These are phyloP conservation scores for Berghia stephanieae DNA, from an alignment of 1,140 invertebrate species.

Conservation along the genomic window DNA sequence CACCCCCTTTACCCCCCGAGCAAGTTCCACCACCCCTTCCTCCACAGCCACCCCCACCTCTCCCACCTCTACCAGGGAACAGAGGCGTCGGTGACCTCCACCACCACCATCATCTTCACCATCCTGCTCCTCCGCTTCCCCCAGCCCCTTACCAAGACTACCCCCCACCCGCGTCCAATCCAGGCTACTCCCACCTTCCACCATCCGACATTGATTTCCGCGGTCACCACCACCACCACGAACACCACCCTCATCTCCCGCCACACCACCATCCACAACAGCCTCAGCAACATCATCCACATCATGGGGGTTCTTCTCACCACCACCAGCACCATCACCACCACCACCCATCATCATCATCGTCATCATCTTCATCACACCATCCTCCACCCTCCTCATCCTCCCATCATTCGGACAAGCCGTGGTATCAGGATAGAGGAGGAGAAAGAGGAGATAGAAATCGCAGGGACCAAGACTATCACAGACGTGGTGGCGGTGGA, in stretches of 20 bases:
- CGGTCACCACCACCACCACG: conserved; percentile 2
- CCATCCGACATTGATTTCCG: conserved; percentile 14
- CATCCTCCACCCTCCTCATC: neutral
- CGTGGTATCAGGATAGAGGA: neutral
- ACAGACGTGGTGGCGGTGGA: neutral
- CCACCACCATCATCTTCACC: neutral
- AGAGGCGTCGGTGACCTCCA: neutral
- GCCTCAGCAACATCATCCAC: neutral
- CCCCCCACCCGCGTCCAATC: neutral
- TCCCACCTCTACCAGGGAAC: conserved; percentile 17
- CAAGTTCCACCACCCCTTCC: conserved; percentile 30
- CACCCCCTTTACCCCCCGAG: neutral
- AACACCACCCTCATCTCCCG: neutral
- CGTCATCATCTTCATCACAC: neutral
- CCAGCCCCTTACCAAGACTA: neutral
- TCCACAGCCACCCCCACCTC: conserved; percentile 29
- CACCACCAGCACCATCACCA: neutral
- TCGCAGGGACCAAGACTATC: neutral
- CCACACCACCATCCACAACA: neutral
- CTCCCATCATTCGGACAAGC: neutral
- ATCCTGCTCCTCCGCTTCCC: neutral
- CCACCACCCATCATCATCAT: neutral
- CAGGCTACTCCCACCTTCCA: too few relatives aligned
- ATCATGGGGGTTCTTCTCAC: neutral
- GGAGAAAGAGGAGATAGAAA: neutral